Evolutionary conservation across 2,888 invertebrate species (phyloP).

Genomic region (Venusia cambrica): DNA sequence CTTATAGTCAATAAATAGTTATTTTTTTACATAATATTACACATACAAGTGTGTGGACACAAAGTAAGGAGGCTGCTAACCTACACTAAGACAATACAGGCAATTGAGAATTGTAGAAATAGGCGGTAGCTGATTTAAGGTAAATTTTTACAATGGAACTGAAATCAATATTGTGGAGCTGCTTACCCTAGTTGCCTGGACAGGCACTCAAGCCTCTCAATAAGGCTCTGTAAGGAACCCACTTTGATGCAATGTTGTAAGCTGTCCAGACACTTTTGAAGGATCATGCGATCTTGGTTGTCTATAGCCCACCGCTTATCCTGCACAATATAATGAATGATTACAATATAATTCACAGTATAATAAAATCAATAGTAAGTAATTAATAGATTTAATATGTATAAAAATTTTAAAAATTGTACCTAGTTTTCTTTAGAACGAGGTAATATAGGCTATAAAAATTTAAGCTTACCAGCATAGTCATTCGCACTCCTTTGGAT

Average conservation of each 20-base stretch:
- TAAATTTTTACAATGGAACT: no score
- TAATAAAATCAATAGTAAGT: no score
- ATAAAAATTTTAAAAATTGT: no score
- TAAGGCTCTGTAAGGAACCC: slow-evolving; percentile 93
- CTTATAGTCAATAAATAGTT: not conserved
- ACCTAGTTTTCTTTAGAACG: no score
- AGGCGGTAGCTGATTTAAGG: no score
- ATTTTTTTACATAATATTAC: no score
- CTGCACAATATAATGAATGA: slow-evolving; percentile 60
- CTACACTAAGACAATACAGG: no score
- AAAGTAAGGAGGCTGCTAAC: no score
- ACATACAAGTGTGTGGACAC: no score
- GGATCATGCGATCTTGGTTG: slow-evolving; percentile 89
- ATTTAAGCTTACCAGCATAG: slow-evolving; percentile 84
- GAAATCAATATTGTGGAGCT: no score
- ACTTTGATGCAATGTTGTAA: slow-evolving; percentile 97
- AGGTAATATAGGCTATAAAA: slow-evolving; percentile 1
- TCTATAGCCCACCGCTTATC: slow-evolving; percentile 95
- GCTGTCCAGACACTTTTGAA: slow-evolving; percentile 95
- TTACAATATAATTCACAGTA: not conserved
- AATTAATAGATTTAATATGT: no score
- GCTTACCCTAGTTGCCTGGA: slow-evolving; percentile 92
- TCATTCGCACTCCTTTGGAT: slow-evolving; percentile 93
- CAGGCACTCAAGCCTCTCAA: slow-evolving; percentile 94
- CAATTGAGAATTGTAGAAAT: no score